Conservation (phyloP, 2,888 invertebrate species). For the Automeris io region DNA sequence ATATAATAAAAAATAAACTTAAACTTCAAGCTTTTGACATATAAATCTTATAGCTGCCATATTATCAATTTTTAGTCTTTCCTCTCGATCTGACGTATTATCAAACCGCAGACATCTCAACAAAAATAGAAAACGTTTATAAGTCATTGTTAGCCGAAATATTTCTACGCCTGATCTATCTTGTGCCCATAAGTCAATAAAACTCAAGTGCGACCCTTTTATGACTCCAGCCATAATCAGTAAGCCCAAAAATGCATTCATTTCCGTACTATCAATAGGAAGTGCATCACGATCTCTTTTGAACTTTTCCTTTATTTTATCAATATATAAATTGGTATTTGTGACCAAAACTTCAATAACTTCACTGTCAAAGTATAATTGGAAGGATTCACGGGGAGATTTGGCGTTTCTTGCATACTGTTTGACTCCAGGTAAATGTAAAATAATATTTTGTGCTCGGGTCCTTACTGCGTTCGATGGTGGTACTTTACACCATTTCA, state of each 20-base stretch:
- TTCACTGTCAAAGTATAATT: not conserved
- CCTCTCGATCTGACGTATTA: constrained; percentile 9
- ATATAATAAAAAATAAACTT: too few species aligned
- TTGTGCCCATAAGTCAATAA: constrained; percentile 19
- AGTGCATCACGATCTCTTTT: constrained; percentile 14
- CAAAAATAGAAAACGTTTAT: constrained; percentile 12
- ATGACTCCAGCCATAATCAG: constrained; percentile 10
- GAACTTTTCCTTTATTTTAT: constrained; percentile 11
- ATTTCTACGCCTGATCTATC: constrained; percentile 19
- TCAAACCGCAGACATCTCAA: constrained; percentile 14
- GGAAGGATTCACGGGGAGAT: too few species aligned
- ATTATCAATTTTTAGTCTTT: constrained; percentile 14
- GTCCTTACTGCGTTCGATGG: constrained; percentile 9
- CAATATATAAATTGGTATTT: constrained; percentile 11
- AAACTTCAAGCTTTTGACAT: constrained; percentile 8
- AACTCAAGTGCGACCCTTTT: constrained; percentile 13
- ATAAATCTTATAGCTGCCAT: constrained; percentile 13
- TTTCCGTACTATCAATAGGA: constrained; percentile 11
- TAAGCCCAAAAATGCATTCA: constrained; percentile 15
- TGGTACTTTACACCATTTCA: constrained; percentile 7
- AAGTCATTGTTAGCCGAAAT: constrained; percentile 13
- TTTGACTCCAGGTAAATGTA: constrained; percentile 9
- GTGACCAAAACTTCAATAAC: too few species aligned
- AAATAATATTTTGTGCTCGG: constrained; percentile 6
- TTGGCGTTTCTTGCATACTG: constrained; percentile 5